Evolutionary conservation across 2,797 vertebrate species (phyloP).

Genomic region (Gastrophryne carolinensis): DNA sequence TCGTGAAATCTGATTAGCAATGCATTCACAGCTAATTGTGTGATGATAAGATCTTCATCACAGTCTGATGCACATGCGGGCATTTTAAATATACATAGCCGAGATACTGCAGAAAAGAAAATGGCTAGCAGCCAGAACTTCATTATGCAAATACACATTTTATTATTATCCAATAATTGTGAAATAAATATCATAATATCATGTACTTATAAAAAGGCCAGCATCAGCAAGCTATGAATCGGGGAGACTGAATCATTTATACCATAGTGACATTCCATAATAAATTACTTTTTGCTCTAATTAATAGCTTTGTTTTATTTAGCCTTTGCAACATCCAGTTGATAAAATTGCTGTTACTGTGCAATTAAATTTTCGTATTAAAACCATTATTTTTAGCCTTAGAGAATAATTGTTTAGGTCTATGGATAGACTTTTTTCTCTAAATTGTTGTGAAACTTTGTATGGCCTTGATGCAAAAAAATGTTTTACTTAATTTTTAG

Average conservation of each 20-base stretch:
- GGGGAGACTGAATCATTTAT: not conserved
- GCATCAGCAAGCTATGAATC: not conserved
- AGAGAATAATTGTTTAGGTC: too few relatives aligned
- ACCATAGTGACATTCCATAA: not conserved
- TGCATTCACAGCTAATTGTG: slow-evolving; percentile 47
- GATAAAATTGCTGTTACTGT: not conserved
- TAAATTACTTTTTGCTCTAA: not conserved
- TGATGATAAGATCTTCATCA: slow-evolving; percentile 40
- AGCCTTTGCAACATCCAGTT: not conserved
- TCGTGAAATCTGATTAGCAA: slow-evolving; percentile 45
- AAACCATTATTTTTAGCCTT: not conserved
- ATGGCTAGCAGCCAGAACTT: slow-evolving; percentile 6
- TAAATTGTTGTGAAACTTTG: too few relatives aligned
- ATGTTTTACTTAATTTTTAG: too few relatives aligned
- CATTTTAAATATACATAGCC: slow-evolving; percentile 36
- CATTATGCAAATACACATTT: slow-evolving; percentile 32
- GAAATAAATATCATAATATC: slow-evolving; percentile 30
- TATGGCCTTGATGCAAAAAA: too few relatives aligned
- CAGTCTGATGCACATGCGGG: slow-evolving; percentile 24
- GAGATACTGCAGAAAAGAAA: slow-evolving; percentile 18
- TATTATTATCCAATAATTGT: slow-evolving; percentile 35
- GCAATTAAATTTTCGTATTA: not conserved
- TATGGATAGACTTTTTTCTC: too few relatives aligned
- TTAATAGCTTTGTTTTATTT: not conserved
- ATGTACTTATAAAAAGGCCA: slow-evolving; percentile 8